phyloP scores from a whole-genome alignment of 2,113 vertebrate genomes.

The Hydrochoerus hydrochaeris region DNA sequence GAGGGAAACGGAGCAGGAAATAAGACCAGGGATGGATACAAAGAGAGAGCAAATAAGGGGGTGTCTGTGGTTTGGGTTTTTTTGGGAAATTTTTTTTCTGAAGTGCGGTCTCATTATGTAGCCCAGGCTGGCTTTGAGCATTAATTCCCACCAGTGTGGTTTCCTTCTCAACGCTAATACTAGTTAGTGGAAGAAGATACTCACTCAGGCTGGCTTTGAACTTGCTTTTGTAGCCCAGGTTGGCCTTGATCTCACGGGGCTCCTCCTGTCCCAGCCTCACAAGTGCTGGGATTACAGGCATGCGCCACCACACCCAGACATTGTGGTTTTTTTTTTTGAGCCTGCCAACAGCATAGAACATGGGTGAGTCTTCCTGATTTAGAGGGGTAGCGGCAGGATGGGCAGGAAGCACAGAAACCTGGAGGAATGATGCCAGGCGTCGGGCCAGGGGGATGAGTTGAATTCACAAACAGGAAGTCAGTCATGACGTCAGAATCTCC shows the following conservation, averaged over 20 bases:
- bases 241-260: background rate
- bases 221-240: background rate
- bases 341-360: background rate
- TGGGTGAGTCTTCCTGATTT: background rate
- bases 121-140: background rate
- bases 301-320: background rate
- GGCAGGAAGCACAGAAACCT: conserved; percentile 65
- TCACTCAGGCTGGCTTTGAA: conserved; percentile 87
- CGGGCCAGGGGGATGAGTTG: conserved; percentile 26
- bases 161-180: background rate
- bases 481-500: conserved; percentile 56
- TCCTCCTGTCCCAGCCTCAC: background rate
- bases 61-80: background rate
- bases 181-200: conserved; percentile 75
- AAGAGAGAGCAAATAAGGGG: background rate
- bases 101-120: background rate
- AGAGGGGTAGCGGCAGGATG: background rate
- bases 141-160: background rate
- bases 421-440: conserved; percentile 45
- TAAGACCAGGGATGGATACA: background rate
- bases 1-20: background rate
- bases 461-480: conserved; percentile 76
- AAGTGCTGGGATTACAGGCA: background rate
- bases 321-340: background rate
- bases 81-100: background rate